Conservation (phyloP, 1,140 invertebrate genomes). For the Contarinia nasturtii region DNA sequence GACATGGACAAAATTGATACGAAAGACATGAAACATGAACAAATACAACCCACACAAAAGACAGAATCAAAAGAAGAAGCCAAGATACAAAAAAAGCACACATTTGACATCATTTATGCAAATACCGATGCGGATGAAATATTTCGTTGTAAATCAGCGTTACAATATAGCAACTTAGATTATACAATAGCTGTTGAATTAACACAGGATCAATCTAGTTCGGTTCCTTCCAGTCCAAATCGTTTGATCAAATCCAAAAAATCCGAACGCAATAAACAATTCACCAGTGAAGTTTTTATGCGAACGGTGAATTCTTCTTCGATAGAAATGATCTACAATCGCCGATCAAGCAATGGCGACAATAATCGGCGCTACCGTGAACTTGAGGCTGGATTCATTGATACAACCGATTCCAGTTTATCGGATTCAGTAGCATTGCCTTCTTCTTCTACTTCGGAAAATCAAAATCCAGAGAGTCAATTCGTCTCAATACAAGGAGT, state of each 20-base stretch:
- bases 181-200: background rate
- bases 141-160: slow-evolving; percentile 2
- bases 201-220: slow-evolving; percentile 23
- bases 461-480: slow-evolving; percentile 6
- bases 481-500: too few relatives aligned
- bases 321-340: slow-evolving; percentile 32
- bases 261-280: slow-evolving; percentile 27
- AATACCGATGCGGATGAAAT: background rate
- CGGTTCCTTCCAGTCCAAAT: slow-evolving; percentile 28
- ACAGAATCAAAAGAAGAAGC: background rate
- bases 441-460: slow-evolving; percentile 30
- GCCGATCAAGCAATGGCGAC: slow-evolving; percentile 24
- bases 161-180: slow-evolving; percentile 3
- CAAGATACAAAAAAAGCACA: background rate
- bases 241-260: slow-evolving; percentile 17
- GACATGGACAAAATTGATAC: slow-evolving; percentile 9
- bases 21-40: slow-evolving; percentile 9
- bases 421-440: slow-evolving; percentile 36
- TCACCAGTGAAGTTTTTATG: slow-evolving; percentile 39
- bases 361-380: slow-evolving; percentile 15
- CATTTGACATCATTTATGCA: background rate
- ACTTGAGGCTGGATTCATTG: slow-evolving; percentile 30
- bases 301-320: slow-evolving; percentile 31
- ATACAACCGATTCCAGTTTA: slow-evolving; percentile 37
- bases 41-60: background rate